These are phyloP conservation scores for Drosophila nr. medialis DNA, from an alignment of 2,888 invertebrate genomes.

Conservation along the genomic window DNA sequence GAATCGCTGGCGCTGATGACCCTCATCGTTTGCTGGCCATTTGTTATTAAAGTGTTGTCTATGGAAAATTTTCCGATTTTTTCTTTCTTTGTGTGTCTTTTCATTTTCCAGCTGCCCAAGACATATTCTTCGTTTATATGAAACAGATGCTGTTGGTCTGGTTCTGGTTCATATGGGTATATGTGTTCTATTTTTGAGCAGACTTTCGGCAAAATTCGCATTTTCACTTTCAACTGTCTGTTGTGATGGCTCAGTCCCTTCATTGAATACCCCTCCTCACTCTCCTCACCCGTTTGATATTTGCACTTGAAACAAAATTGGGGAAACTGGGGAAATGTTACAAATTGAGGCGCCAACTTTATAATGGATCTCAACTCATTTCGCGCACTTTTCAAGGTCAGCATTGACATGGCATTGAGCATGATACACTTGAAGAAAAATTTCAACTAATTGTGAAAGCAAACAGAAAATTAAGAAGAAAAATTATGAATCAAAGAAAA, in stretches of 20 bases:
- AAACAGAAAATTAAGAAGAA: no score
- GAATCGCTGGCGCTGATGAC: slow-evolving; percentile 33
- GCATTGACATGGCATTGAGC: slow-evolving; percentile 59
- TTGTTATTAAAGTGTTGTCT: slow-evolving; percentile 47
- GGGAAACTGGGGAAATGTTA: slow-evolving; percentile 49
- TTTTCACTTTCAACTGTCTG: slow-evolving; percentile 25
- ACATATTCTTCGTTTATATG: slow-evolving; percentile 55
- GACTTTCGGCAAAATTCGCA: slow-evolving; percentile 46
- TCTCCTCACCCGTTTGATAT: slow-evolving; percentile 13
- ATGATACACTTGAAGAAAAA: not conserved
- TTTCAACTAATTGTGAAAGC: not conserved
- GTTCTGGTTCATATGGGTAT: not conserved
- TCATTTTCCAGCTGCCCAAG: slow-evolving; percentile 30
- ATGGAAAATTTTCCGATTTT: slow-evolving; percentile 33
- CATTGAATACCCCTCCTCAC: not conserved
- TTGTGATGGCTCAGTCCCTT: slow-evolving; percentile 16
- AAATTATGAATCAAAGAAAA: no score
- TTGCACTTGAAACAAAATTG: slow-evolving; percentile 63
- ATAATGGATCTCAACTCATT: slow-evolving; percentile 57
- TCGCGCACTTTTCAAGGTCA: slow-evolving; percentile 65
- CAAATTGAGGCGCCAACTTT: slow-evolving; percentile 51
- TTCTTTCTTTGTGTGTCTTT: slow-evolving; percentile 31
- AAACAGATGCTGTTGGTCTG: slow-evolving; percentile 69
- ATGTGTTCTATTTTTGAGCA: slow-evolving; percentile 62
- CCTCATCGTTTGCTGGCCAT: not conserved